Evolutionary conservation across 2,888 invertebrate species (phyloP), one percentile per base, ranked within the genome.

Genomic region (Mythimna albipuncta): DNA sequence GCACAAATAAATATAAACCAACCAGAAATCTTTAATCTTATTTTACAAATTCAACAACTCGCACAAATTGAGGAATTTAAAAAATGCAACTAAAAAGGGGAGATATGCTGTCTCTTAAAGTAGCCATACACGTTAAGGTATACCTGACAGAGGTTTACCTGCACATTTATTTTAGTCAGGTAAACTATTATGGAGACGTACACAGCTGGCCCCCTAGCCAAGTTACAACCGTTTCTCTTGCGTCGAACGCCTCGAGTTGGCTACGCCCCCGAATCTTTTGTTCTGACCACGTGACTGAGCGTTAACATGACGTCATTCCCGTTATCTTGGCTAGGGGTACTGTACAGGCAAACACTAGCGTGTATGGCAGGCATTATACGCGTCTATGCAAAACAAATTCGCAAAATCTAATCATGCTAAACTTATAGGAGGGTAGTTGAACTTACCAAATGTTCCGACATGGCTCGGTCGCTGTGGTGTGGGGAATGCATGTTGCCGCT

Each of bases 401-500:
- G 19, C 26, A 69, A 26, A 50, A 52, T 35, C 21, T 0, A 10
- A 6, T 7, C 64, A 69, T 69, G 76, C 64, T 19, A 62, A 64
- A 47, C 4, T 11, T 26, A 11, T n/a, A 1, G 21, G 26, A 62
- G 38, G 44, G 47, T 55, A 80, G 38, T 68, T 7, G 16, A 16
- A 80, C 90, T 91, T 63, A 93, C 94, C 88, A 87, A 32, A 66
- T 93, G 91, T 1, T 94, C 94, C 0, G 89, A 78, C 11, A 88
- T 77, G 0, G 85, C 79, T 58, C 90, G 85, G 19, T 93, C 94
- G 65, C 81, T 82, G 83, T 94, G 94, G 64, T 94, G 95, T 0
- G 95, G 93, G 0, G 94, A 93, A 69, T 93, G 93, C 91, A 91
- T 90, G 2, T 90, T 87, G 0, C 91, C 91, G 54, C 90, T 87